These are phyloP conservation scores for Gortyna flavago DNA, from an alignment of 2,888 invertebrate species.

Conservation along the genomic window DNA sequence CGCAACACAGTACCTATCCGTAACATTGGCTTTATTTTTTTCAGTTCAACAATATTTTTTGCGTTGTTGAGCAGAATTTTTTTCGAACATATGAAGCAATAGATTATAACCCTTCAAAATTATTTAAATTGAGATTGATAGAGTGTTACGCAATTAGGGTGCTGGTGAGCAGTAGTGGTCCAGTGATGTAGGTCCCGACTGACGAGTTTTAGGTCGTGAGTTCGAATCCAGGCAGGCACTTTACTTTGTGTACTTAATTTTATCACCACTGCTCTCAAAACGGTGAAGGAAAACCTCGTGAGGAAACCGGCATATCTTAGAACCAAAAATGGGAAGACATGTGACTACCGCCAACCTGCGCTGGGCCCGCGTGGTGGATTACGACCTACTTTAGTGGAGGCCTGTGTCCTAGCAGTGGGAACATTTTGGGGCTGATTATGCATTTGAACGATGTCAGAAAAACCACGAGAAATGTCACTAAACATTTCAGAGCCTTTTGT, in stretches of 20 bases:
- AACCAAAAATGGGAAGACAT: no score
- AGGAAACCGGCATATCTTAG: no score
- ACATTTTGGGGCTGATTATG: neutral
- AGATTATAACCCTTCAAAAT: neutral
- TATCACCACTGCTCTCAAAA: no score
- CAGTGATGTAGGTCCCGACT: no score
- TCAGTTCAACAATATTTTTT: neutral
- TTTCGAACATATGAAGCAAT: neutral
- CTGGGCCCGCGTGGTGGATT: neutral
- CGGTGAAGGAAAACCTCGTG: no score
- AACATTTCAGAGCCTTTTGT: neutral
- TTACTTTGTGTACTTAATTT: no score
- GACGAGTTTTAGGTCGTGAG: no score
- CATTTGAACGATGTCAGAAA: slow-evolving; percentile 22
- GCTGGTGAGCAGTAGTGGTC: neutral
- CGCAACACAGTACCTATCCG: neutral
- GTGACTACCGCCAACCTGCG: neutral
- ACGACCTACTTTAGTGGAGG: neutral
- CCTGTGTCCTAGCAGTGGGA: no score
- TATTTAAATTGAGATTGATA: neutral
- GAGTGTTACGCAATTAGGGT: neutral
- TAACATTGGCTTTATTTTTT: neutral
- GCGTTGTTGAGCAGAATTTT: neutral
- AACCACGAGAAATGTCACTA: neutral
- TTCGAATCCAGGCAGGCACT: no score